These are phyloP conservation scores for Bemisia tabaci DNA, from an alignment of 1,140 invertebrate genomes.

Conservation along the genomic window DNA sequence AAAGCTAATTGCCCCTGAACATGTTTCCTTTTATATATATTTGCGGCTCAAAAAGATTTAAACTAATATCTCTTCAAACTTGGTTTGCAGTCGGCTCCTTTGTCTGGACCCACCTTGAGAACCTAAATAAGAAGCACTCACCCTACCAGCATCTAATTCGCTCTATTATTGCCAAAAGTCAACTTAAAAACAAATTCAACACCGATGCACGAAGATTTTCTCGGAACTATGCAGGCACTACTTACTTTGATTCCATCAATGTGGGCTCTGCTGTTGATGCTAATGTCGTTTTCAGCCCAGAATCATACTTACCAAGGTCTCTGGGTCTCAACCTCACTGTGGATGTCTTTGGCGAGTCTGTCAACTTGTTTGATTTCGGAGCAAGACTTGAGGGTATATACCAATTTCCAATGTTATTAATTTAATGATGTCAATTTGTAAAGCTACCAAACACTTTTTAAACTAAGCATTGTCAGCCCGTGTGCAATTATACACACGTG, in stretches of 20 bases:
- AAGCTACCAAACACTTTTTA: too few species aligned
- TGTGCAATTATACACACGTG: too few species aligned
- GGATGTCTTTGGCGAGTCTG: conserved; percentile 69
- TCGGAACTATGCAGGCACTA: conserved; percentile 65
- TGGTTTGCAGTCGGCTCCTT: conserved; percentile 65
- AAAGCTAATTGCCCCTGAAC: too few species aligned
- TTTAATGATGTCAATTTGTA: too few species aligned
- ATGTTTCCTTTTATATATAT: too few species aligned
- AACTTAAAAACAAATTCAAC: conserved; percentile 45
- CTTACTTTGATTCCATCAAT: conserved; percentile 51
- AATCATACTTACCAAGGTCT: conserved; percentile 73
- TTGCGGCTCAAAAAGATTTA: too few species aligned
- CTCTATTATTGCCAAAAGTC: not conserved
- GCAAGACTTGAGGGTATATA: not conserved
- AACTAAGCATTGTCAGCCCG: too few species aligned
- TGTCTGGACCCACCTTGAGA: conserved; percentile 79
- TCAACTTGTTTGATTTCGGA: conserved; percentile 61
- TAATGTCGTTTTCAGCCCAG: conserved; percentile 74
- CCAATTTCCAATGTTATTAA: too few species aligned
- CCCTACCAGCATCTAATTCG: not conserved
- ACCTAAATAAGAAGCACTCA: conserved; percentile 34
- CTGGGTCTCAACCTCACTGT: conserved; percentile 64
- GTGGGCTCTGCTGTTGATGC: conserved; percentile 51
- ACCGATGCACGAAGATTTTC: conserved; percentile 68
- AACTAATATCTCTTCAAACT: too few species aligned